These are phyloP conservation scores for Peromyscus californicus DNA, from an alignment of 2,113 vertebrate species.

Conservation along the genomic window DNA sequence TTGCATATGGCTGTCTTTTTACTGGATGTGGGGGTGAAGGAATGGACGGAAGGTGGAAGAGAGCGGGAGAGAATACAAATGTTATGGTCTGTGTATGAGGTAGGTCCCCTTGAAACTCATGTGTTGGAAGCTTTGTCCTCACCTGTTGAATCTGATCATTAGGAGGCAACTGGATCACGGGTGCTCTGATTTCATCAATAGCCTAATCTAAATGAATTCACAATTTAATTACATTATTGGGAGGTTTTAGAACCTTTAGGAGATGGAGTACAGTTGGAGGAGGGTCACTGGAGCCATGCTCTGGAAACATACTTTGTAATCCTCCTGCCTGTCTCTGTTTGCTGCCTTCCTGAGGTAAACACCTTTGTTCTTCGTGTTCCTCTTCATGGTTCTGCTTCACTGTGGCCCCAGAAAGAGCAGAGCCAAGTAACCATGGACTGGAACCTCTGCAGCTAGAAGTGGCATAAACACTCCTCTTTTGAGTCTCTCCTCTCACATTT, in stretches of 20 bases:
- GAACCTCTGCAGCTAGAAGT: not conserved
- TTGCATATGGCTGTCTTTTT: not conserved
- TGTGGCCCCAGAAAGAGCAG: not conserved
- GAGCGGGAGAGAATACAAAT: not conserved
- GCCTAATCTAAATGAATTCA: not conserved
- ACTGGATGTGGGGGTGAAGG: not conserved
- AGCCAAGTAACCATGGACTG: not conserved
- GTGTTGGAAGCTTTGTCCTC: no score
- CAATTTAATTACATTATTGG: not conserved
- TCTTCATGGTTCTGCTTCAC: not conserved
- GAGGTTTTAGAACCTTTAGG: not conserved
- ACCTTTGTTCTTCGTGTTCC: not conserved
- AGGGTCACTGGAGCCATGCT: not conserved
- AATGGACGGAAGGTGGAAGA: no score
- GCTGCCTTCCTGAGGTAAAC: not conserved
- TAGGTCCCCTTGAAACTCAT: no score
- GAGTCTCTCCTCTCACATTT: not conserved
- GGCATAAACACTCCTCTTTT: no score
- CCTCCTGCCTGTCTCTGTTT: not conserved
- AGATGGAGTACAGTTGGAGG: not conserved
- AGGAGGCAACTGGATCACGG: not conserved
- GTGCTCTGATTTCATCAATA: not conserved
- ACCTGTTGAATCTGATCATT: not conserved
- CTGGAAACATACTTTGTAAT: not conserved
- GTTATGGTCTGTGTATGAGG: not conserved